A percentile compares a stretch with the other conserved stretches of the same genome.
phyloP scores from a whole-genome alignment of 2,113 vertebrate species.

The Fulica atra region DNA sequence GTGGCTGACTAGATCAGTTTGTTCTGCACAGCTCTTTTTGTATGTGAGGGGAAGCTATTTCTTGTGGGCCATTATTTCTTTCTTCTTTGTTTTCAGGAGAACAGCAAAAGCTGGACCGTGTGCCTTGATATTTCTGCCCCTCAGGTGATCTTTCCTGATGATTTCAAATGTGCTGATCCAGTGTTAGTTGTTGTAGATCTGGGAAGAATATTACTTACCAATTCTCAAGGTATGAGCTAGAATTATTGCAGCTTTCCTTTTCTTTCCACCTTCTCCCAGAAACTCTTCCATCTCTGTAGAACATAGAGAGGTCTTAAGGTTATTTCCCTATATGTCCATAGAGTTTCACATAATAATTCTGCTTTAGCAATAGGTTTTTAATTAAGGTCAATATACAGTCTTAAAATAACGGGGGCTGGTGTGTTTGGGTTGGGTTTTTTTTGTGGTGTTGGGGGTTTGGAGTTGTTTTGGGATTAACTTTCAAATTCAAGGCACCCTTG shows the following conservation, averaged over 20 bases:
- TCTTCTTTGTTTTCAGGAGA: conserved; percentile 78
- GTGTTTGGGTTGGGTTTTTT: neutral
- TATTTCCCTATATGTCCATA: neutral
- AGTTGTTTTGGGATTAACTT: neutral
- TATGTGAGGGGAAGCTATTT: neutral
- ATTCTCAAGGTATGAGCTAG: conserved; percentile 87
- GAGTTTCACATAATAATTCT: neutral
- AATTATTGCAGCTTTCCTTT: neutral
- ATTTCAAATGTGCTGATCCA: conserved; percentile 91
- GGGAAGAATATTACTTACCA: conserved; percentile 93
- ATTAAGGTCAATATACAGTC: neutral
- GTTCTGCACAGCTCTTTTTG: neutral
- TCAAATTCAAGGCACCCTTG: neutral
- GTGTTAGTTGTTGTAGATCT: conserved; percentile 94
- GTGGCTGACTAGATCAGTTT: neutral
- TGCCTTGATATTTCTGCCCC: conserved; percentile 97
- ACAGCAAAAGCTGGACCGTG: conserved; percentile 94
- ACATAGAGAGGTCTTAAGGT: neutral
- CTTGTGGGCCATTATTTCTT: neutral
- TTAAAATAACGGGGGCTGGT: neutral
- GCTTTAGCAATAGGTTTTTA: neutral
- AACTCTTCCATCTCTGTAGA: neutral
- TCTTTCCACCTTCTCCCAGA: neutral
- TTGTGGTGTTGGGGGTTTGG: neutral
- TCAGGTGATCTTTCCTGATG: conserved; percentile 96